Percentiles rank a stretch among this genome's conserved stretches.
These are phyloP conservation scores for Lacanobia oleracea DNA, from an alignment of 2,888 invertebrate species.

Conservation along the genomic window DNA sequence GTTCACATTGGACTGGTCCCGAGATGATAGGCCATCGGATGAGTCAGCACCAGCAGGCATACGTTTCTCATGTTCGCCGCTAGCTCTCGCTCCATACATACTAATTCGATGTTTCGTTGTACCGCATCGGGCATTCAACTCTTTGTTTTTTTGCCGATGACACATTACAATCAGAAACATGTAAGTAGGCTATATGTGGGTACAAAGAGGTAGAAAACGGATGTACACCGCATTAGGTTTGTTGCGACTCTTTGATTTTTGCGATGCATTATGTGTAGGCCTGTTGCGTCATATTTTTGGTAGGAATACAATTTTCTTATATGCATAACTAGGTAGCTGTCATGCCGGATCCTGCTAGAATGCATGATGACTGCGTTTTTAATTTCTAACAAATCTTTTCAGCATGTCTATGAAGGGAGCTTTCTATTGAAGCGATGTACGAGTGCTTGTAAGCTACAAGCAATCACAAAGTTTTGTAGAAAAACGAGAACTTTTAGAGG, in stretches of 20 bases:
- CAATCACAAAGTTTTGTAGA: background rate
- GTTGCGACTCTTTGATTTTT: conserved; percentile 39
- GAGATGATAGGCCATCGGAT: conserved; percentile 62
- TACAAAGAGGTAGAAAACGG: conserved; percentile 56
- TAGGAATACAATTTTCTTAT: conserved; percentile 1
- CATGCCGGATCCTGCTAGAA: background rate
- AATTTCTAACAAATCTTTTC: background rate
- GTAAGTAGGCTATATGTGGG: conserved; percentile 59
- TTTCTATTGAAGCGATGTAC: background rate
- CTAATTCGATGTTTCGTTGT: conserved; percentile 73
- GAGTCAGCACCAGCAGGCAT: conserved; percentile 78
- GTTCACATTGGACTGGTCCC: conserved; percentile 34
- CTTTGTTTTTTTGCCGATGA: conserved; percentile 73
- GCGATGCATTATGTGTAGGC: conserved; percentile 30
- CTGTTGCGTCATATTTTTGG: conserved; percentile 21
- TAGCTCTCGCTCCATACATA: conserved; percentile 72
- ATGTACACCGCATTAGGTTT: conserved; percentile 51
- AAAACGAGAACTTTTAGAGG: background rate
- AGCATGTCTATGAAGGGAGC: background rate
- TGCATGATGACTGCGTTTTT: background rate
- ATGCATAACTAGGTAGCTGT: background rate
- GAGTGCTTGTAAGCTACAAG: too few relatives aligned
- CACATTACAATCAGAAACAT: conserved; percentile 67
- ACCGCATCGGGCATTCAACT: conserved; percentile 70
- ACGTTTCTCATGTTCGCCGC: conserved; percentile 72